Base-by-base conservation (phyloP, 2,888 invertebrate genomes). In the Hecatera dysodea region DNA sequence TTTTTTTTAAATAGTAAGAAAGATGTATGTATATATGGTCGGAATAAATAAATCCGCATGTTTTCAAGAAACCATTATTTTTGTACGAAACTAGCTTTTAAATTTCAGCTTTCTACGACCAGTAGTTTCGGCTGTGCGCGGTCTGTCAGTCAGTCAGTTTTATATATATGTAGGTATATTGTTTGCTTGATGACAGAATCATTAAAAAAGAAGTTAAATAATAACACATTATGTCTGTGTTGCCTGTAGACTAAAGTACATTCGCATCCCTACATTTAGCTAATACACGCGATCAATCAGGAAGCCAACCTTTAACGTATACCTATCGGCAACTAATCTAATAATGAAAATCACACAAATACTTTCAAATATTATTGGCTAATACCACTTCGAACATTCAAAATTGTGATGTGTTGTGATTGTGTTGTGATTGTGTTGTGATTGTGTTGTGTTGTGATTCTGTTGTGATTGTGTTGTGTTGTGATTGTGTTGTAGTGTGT, bases 211-310 rank as follows among this genome's bases (percentile, higher is more conserved):
- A 48, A n/a, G 6, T 2, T n/a, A 46, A 46, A n/a, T 8, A 65
- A 61, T 33, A 42, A 29, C 39, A 39, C 15, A 15, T 39, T 39
- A 12, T 39, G 8, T 5, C 24, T 1, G n/a, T 52, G 27, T 59
- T 42, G 53, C 53, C 29, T 36, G 12, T 27, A 19, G 15, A 48
- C 8, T 29, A n/a, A 48, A 53, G 39, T 63, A 65, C 36, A 15
- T 56, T 44, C 8, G 0, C 19, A 50, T 36, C 19, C 17, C 9
- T 36, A 72, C 8, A 44, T 67, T 59, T 24, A 75, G 39, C 24
- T 29, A 17, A 67, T 59, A 72, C 50, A 67, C 67, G 66, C 66
- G 57, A 66, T 74, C 50, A 56, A 74, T 73, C 64, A 36, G 24
- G 15, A 44, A 9, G n/a, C n/a, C 27, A 75, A 9, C 29, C 56